Evolutionary conservation across 2,888 invertebrate species (phyloP), one percentile per base, ranked within the genome.

Genomic region (Galerucella pusilla): DNA sequence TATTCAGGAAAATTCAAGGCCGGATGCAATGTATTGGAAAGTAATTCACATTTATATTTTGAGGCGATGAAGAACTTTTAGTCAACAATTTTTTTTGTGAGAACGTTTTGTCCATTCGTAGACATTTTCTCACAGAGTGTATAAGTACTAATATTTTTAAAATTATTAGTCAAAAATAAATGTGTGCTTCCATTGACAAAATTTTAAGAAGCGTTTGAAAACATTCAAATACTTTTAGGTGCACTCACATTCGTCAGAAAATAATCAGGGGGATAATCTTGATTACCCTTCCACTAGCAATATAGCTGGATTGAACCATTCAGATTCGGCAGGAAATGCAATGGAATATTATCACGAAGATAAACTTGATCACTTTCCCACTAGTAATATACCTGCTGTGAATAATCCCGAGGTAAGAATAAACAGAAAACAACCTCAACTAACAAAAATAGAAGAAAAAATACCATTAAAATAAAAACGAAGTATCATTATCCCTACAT

Each of bases 311-410:
- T 61, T 61, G 61, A 61, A 61, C 25, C 16, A 61, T 61, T 61
- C 25, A 61, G 16, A 61, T 61, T n/a, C 61, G 28, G 1, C 28
- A 28, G 25, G 12, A 2, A 61, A 35, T 20, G 35, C 35, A 25
- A 28, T 28, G 3, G 28, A 28, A 28, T 28, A 28, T 28, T 28
- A 28, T 28, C 28, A 61, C 10, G 61, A 61, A 61, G 61, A 61
- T 61, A 6, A 61, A 61, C 61, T 61, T 61, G 61, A 61, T 61
- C 20, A 61, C 61, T 20, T 61, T 61, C 10, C 61, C 61, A 61
- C 61, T 61, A 25, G 61, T 20, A 61, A 61, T 10, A 16, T 59
- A 35, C 25, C 35, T 20, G 25, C 5, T 28, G 28, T 61, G 25
- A 14, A 61, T 28, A 25, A 42, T 5, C 16, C 35, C 63, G 14